Evolutionary conservation across 1,140 invertebrate genomes (phyloP), one percentile per base, ranked within the genome.

Genomic region (Batillaria attramentaria): DNA sequence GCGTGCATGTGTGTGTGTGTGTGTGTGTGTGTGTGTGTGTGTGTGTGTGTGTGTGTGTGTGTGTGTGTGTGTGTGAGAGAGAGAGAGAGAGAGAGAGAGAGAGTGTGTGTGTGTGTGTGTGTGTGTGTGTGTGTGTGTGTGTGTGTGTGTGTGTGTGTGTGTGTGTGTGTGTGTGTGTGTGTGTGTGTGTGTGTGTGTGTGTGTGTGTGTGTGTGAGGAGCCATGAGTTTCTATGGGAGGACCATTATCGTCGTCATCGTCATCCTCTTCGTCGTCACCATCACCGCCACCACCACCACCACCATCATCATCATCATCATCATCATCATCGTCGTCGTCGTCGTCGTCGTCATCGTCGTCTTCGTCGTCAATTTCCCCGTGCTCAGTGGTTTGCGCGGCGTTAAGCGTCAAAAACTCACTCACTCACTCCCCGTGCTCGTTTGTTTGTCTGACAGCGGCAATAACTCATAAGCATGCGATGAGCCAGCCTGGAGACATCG

Each of bases 111-210:
- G 57, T 60, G 57, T 60, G 57, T 60, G 57, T 60, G 57, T 60
- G 57, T 60, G 57, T 60, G 57, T 60, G 57, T 60, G 57, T 60
- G 57, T 60, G 57, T 60, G 57, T 60, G 57, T 60, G 57, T 60
- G 54, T 6, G 54, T 60, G 54, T 60, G 54, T 60, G 54, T 60
- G 54, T 60, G 54, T 60, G 54, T 60, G 54, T 60, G 54, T 60
- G 54, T 60, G 54, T 60, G 54, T 60, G 54, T 60, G 54, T 60
- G 54, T 60, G 54, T 60, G 54, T 60, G 54, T 60, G 54, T 60
- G 54, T 60, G 54, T 60, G 54, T 60, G 54, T 60, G 54, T 60
- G 54, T n/a, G 54, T n/a, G 54, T n/a, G 4, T 6, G 4, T 5
- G 20, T 6, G 54, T n/a, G 20, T 6, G 20, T 3, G 5, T n/a